Conservation (phyloP, 2,888 invertebrate genomes). For the Micropterix aruncella region DNA sequence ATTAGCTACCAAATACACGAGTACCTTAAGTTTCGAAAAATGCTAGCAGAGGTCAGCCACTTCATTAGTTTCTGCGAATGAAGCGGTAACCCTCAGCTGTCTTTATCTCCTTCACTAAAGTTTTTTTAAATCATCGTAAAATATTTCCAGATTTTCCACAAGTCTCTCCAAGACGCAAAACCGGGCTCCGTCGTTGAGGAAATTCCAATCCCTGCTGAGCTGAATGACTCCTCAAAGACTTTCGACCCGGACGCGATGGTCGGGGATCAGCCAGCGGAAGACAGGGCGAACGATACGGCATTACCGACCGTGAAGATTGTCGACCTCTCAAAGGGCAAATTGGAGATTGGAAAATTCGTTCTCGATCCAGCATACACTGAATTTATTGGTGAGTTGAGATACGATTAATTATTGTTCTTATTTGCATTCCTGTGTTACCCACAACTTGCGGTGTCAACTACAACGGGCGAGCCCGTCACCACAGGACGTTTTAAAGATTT, state of each 20-base stretch:
- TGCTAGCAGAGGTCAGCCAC: too few relatives aligned
- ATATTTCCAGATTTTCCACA: slow-evolving; percentile 44
- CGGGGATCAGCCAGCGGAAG: slow-evolving; percentile 35
- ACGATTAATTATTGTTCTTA: slow-evolving; percentile 1
- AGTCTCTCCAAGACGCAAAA: slow-evolving; percentile 39
- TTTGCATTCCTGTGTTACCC: too few relatives aligned
- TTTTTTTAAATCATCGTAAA: too few relatives aligned
- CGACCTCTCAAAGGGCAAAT: slow-evolving; percentile 42
- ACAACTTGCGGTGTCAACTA: too few relatives aligned
- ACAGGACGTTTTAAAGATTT: too few relatives aligned
- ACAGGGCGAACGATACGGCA: slow-evolving; percentile 31
- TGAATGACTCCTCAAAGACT: slow-evolving; percentile 13
- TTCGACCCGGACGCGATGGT: slow-evolving; percentile 32
- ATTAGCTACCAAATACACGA: too few relatives aligned
- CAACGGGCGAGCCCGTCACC: too few relatives aligned
- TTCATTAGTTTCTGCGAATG: too few relatives aligned
- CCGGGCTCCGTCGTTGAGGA: slow-evolving; percentile 32
- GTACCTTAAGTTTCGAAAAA: too few relatives aligned
- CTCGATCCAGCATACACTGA: slow-evolving; percentile 81
- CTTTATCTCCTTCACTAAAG: too few relatives aligned
- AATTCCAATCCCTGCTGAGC: slow-evolving; percentile 16
- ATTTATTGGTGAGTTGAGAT: slow-evolving; percentile 56
- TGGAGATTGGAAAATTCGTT: slow-evolving; percentile 65
- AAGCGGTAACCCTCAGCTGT: too few relatives aligned
- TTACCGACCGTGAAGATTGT: slow-evolving; percentile 37